Evolutionary conservation across 2,113 vertebrate genomes (phyloP), one percentile per base, ranked within the genome.

Genomic region (Leptosomus discolor): DNA sequence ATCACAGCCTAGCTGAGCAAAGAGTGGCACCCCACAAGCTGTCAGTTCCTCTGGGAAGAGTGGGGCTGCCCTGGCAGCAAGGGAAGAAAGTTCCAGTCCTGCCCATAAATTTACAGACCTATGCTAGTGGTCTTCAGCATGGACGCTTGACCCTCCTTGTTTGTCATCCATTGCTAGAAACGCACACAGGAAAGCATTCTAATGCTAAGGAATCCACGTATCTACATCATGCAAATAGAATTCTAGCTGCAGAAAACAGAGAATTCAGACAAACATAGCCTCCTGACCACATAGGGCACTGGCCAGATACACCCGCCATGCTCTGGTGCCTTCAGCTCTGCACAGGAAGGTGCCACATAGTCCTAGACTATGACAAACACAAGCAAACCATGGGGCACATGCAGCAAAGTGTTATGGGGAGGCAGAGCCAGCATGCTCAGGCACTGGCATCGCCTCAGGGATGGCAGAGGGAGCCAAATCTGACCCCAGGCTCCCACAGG

Each of bases 281-380:
- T 80, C 32, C 41, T 0, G 0, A 56, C 14, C 15, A 74, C 0
- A 1, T 3, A 57, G 11, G 30, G 60, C 37, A 88, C 32, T 2
- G 3, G 50, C 30, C 56, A 90, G 68, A 74, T 60, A 54, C 7
- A 74, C 13, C 58, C 46, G 71, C 82, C n/a, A 29, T 18, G 48
- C 43, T 60, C 73, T 86, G 54, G 41, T 73, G 43, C 79, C 82
- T 88, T 58, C 8, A 0, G 58, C 60, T 88, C 79, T 77, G 45
- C 0, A 0, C 26, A 74, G 43, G 46, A 93, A 88, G 69, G 57
- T 23, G 21, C 36, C 1, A 0, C 48, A 14, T 16, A 34, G 53
- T 30, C 81, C 90, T 46, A 56, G 32, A 20, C 57, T 45, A 92
- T 0, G 0, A 90, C 1, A 3, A 85, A 78, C 76, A 36, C 0